phyloP scores from a whole-genome alignment of 2,888 invertebrate species.

The Epsilonema sp. region DNA sequence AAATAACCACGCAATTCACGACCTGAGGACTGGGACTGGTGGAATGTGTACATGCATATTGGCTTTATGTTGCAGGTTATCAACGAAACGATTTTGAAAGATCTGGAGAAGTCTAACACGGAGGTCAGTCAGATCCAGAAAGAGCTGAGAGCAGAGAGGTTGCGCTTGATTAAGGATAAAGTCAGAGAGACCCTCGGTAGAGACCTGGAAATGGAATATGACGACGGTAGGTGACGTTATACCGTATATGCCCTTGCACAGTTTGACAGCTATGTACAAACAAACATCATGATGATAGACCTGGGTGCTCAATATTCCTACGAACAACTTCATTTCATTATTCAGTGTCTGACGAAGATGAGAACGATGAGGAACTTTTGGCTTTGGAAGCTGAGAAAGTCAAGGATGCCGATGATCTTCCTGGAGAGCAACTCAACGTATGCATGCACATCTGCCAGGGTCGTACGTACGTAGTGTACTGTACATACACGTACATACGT shows the following conservation, averaged over 20 bases:
- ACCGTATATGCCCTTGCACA: no score
- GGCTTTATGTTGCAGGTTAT: slow-evolving; percentile 33
- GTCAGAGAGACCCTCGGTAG: slow-evolving; percentile 26
- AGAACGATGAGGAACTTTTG: slow-evolving; percentile 25
- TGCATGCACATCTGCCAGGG: no score
- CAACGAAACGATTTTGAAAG: slow-evolving; percentile 35
- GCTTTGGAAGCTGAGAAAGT: slow-evolving; percentile 26
- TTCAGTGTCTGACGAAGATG: slow-evolving; percentile 12
- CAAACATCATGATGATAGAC: no score
- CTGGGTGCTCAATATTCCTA: no score
- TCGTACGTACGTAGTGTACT: no score
- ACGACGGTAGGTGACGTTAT: slow-evolving; percentile 16
- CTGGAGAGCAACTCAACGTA: slow-evolving; percentile 15
- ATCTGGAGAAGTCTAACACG: slow-evolving; percentile 32
- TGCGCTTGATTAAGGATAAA: slow-evolving; percentile 34
- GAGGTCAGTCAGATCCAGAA: slow-evolving; percentile 26
- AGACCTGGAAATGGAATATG: slow-evolving; percentile 24
- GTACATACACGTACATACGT: no score
- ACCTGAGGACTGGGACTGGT: no score
- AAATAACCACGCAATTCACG: no score
- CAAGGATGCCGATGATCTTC: slow-evolving; percentile 20
- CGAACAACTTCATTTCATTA: no score
- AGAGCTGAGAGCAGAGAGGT: slow-evolving; percentile 34
- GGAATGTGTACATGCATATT: no score
- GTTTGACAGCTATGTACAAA: no score